These are phyloP conservation scores for Deladenus siricidicola DNA, from an alignment of 2,888 invertebrate genomes.

Conservation along the genomic window DNA sequence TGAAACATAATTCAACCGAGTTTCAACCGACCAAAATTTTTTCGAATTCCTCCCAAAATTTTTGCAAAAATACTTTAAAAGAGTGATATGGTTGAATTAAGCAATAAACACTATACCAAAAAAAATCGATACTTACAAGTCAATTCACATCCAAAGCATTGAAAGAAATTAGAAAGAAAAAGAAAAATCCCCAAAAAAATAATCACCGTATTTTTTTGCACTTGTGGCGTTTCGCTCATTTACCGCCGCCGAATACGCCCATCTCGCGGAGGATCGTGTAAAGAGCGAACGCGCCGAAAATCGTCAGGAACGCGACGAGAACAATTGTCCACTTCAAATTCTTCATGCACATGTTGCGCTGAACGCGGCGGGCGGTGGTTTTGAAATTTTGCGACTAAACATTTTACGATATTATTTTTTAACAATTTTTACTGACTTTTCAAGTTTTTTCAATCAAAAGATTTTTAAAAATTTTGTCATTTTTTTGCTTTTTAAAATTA, in stretches of 20 bases:
- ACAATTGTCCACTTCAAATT: constrained; percentile 50
- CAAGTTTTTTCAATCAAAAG: not conserved
- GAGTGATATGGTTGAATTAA: too few relatives aligned
- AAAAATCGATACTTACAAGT: too few relatives aligned
- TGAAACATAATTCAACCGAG: too few relatives aligned
- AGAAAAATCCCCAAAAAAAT: too few relatives aligned
- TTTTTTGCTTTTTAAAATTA: not conserved
- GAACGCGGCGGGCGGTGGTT: constrained; percentile 46
- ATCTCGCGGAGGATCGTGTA: constrained; percentile 5
- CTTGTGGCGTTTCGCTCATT: too few relatives aligned
- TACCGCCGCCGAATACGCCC: constrained; percentile 11
- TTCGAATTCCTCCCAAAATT: too few relatives aligned
- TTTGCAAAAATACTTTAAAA: too few relatives aligned
- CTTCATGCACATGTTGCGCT: constrained; percentile 45
- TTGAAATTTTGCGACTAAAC: constrained; percentile 39
- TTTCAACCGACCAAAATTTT: too few relatives aligned
- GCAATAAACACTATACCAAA: too few relatives aligned
- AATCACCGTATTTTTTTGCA: too few relatives aligned
- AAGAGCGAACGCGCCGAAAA: constrained; percentile 18
- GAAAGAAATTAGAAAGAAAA: not conserved
- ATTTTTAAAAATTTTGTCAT: not conserved
- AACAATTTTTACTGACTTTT: not conserved
- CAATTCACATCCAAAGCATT: not conserved
- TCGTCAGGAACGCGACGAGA: constrained; percentile 22
- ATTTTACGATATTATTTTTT: not conserved